These are phyloP conservation scores for Clarias magur DNA, from an alignment of 2,113 vertebrate genomes.

Conservation along the genomic window DNA sequence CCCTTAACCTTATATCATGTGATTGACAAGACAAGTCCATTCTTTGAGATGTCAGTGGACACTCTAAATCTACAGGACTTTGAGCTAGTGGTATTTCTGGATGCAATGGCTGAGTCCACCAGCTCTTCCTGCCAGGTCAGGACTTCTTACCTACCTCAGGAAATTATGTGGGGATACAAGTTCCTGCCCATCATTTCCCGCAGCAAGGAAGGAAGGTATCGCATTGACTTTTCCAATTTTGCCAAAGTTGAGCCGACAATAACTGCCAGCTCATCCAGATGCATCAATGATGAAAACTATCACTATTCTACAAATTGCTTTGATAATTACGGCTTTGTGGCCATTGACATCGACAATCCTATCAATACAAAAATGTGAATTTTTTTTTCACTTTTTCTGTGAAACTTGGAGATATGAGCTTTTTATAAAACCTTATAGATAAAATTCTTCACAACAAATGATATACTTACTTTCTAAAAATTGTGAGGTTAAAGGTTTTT, in stretches of 20 bases:
- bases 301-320: background rate
- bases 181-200: slow-evolving; percentile 32
- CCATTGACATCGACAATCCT: slow-evolving; percentile 1
- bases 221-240: slow-evolving; percentile 34
- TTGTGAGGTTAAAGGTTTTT: background rate
- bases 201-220: slow-evolving; percentile 32
- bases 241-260: slow-evolving; percentile 8
- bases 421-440: background rate
- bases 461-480: background rate
- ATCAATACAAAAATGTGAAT: slow-evolving; percentile 26
- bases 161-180: slow-evolving; percentile 42
- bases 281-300: background rate
- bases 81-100: slow-evolving; percentile 43
- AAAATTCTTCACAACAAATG: background rate
- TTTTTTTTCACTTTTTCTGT: background rate
- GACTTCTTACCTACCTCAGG: slow-evolving; percentile 39
- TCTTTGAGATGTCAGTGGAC: slow-evolving; percentile 29
- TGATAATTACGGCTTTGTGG: slow-evolving; percentile 11
- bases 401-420: background rate
- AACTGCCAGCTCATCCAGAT: slow-evolving; percentile 1
- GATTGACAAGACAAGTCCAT: slow-evolving; percentile 37
- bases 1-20: slow-evolving; percentile 38
- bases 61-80: slow-evolving; percentile 35
- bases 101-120: slow-evolving; percentile 37
- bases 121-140: slow-evolving; percentile 43